Percentiles rank a stretch among this genome's conserved stretches.
Evolutionary conservation across 23 tunicate species (phyloP).

Genomic region (Ascidia mentula): DNA sequence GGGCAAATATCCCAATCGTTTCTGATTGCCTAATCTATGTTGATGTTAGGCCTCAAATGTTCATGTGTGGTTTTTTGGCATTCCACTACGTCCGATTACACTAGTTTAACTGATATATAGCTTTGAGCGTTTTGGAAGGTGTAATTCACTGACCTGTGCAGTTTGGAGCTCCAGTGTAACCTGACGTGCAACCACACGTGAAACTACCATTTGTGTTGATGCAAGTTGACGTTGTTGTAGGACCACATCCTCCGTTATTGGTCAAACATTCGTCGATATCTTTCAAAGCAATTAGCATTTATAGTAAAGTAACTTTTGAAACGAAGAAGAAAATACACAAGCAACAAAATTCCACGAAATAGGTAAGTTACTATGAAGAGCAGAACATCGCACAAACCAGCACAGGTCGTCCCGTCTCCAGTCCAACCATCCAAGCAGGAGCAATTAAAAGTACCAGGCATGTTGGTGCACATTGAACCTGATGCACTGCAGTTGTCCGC

Average conservation of each 20-base stretch:
- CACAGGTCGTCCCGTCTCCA: background rate
- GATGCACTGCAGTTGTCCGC: background rate
- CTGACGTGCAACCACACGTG: background rate
- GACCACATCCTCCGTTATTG: background rate
- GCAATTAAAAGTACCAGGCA: background rate
- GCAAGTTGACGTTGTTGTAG: background rate
- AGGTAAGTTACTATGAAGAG: too few relatives aligned
- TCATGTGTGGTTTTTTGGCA: too few relatives aligned
- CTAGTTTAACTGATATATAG: too few relatives aligned
- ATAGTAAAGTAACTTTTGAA: background rate
- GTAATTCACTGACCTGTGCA: too few relatives aligned
- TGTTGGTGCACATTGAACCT: background rate
- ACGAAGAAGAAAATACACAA: background rate
- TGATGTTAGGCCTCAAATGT: too few relatives aligned
- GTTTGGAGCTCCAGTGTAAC: constrained; percentile 1
- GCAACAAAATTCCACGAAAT: too few relatives aligned
- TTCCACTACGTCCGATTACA: too few relatives aligned
- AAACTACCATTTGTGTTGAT: background rate
- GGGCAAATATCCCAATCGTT: too few relatives aligned
- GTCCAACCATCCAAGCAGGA: background rate
- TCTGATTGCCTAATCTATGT: too few relatives aligned
- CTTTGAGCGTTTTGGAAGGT: too few relatives aligned
- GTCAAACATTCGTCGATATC: background rate
- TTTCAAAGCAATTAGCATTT: background rate
- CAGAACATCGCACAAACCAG: background rate